Conservation (phyloP, 2,797 vertebrate genomes). For the Crossoptilon crossoptilon region DNA sequence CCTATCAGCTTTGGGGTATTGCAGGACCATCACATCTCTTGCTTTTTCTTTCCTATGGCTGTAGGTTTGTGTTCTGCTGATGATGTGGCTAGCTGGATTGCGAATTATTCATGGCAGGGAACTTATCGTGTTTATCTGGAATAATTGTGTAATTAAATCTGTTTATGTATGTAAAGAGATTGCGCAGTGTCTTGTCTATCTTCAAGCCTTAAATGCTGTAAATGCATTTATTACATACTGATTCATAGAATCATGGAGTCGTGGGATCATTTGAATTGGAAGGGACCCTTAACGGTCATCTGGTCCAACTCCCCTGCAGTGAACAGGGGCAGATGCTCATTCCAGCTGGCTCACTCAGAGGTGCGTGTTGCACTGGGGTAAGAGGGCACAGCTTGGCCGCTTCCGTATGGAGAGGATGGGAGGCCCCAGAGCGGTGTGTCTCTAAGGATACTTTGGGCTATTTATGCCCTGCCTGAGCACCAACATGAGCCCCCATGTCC, state of each 20-base stretch:
- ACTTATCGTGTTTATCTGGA: constrained; percentile 67
- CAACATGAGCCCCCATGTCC: not conserved
- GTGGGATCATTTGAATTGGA: no score
- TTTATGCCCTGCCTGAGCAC: not conserved
- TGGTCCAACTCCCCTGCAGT: no score
- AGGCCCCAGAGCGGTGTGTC: not conserved
- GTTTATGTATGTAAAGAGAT: constrained; percentile 68
- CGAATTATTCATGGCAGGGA: constrained; percentile 62
- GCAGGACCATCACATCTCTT: not conserved
- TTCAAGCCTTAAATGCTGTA: constrained; percentile 39
- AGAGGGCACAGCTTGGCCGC: not conserved
- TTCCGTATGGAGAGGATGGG: not conserved
- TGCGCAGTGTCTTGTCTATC: constrained; percentile 47
- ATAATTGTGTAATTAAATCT: constrained; percentile 70
- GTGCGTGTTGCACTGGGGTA: not conserved
- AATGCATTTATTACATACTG: constrained; percentile 33
- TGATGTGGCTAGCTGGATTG: constrained; percentile 40
- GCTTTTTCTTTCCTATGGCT: not conserved
- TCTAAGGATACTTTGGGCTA: not conserved
- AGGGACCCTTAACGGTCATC: no score
- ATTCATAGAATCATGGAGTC: not conserved
- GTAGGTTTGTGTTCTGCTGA: not conserved
- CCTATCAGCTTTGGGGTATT: not conserved
- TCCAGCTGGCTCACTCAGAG: not conserved
- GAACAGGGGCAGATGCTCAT: not conserved